Percentiles rank a stretch among this genome's conserved stretches.
These are phyloP conservation scores for Myotis lucifugus DNA, from an alignment of 2,113 vertebrate species.

Conservation along the genomic window DNA sequence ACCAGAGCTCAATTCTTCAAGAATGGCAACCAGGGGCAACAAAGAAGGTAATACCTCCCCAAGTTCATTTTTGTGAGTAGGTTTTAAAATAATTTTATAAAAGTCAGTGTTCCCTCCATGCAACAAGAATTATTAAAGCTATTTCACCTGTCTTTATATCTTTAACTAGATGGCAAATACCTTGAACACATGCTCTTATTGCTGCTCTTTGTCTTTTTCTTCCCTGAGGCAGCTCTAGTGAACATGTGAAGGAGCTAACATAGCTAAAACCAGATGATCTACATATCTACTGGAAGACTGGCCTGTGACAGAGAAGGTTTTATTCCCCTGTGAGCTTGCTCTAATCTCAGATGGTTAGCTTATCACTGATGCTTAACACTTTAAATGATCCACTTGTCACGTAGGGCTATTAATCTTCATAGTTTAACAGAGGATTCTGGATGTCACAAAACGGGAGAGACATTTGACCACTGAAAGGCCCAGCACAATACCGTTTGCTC, in stretches of 20 bases:
- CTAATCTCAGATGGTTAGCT: conserved; percentile 52
- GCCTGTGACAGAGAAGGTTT: conserved; percentile 39
- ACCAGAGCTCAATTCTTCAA: neutral
- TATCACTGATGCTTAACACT: conserved; percentile 17
- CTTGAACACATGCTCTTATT: neutral
- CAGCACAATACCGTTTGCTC: neutral
- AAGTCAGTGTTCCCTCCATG: neutral
- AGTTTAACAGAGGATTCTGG: conserved; percentile 41
- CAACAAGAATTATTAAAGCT: neutral
- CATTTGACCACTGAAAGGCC: neutral
- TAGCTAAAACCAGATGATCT: conserved; percentile 23
- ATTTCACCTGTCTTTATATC: neutral
- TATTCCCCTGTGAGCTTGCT: neutral
- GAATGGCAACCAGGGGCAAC: neutral
- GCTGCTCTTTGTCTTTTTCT: conserved; percentile 27
- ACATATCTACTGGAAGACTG: neutral
- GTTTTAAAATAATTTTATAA: neutral
- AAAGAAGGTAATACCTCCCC: neutral
- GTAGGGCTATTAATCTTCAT: conserved; percentile 57
- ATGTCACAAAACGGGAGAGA: neutral
- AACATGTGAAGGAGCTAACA: neutral
- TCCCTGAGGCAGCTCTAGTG: neutral
- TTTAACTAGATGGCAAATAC: neutral
- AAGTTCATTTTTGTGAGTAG: neutral
- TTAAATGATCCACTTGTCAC: conserved; percentile 62